Evolutionary conservation across 2,797 vertebrate genomes (phyloP), one percentile per base, ranked within the genome.

Genomic region (Takifugu rubripes): DNA sequence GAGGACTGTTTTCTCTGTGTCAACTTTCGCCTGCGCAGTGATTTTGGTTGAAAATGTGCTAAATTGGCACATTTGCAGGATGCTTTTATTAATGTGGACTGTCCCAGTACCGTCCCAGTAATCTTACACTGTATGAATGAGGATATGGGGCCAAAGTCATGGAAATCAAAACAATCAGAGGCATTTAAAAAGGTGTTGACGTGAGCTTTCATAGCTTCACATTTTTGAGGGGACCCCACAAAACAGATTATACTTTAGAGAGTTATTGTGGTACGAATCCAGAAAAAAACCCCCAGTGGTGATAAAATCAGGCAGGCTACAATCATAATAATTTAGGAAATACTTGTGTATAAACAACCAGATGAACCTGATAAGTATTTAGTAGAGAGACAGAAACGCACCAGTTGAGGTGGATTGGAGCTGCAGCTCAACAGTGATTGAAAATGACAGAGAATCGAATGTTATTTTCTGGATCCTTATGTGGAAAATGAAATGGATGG

Each of bases 401-500:
- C 56, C 17, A 31, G 27, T 7, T 8, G 2, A 11, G 53, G 56
- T 26, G 2, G 31, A 58, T 47, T 58, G 51, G 31, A 52, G 26
- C 36, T 16, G 8, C 50, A 50, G 24, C 2, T 59, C 27, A 68
- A 66, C 31, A 74, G 55, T 56, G 40, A 17, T 43, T 48, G 46
- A 48, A 48, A 15, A 72, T 25, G 52, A 56, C 17, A 49, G 44
- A 4, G 66, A 68, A 60, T 58, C 21, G 57, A 59, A 36, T 43
- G 9, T 15, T 59, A 59, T 67, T 70, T 70, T 72, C 55, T 85
- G 73, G 72, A 70, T 24, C 25, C 58, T 54, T 44, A 44, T 26
- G 42, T 54, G 62, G 71, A 79, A 81, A 75, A 70, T 70, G 53
- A 70, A 60, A 74, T 9, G 58, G 45, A 66, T 53, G 54, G 66